Conservation (phyloP, 2,888 invertebrate species). For the Agonopterix subpropinquella region DNA sequence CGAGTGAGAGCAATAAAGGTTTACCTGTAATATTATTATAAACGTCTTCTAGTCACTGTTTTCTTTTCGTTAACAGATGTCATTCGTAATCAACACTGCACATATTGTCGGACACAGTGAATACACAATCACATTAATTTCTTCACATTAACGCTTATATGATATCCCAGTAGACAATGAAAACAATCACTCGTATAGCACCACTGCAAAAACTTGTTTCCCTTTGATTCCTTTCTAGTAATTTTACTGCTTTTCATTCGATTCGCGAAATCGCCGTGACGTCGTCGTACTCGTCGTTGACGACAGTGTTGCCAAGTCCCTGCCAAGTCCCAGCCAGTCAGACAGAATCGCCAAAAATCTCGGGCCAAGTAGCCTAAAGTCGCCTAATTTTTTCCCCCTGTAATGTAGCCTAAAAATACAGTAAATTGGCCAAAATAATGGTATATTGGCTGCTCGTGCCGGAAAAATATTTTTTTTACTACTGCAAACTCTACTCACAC, state of each 20-base stretch:
- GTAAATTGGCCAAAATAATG: no score
- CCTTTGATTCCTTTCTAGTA: slow-evolving; percentile 33
- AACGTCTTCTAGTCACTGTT: slow-evolving; percentile 42
- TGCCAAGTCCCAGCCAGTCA: no score
- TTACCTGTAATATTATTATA: slow-evolving; percentile 10
- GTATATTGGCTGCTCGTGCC: no score
- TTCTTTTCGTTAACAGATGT: slow-evolving; percentile 67
- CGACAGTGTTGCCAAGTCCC: no score
- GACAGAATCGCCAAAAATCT: no score
- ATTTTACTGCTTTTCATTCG: slow-evolving; percentile 24
- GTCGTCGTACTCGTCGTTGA: no score
- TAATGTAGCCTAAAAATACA: no score
- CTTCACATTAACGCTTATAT: slow-evolving; percentile 36
- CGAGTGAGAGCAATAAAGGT: not conserved
- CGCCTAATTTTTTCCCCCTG: no score
- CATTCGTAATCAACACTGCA: slow-evolving; percentile 69
- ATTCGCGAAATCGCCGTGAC: slow-evolving; percentile 24
- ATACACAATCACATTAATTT: slow-evolving; percentile 50
- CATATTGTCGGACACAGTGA: slow-evolving; percentile 51
- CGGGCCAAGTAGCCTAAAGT: no score
- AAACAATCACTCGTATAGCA: slow-evolving; percentile 31
- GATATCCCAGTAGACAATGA: slow-evolving; percentile 24
- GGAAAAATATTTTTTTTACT: no score
- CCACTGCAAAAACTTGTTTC: slow-evolving; percentile 31
- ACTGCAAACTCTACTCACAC: no score